Percentiles rank a stretch among this genome's conserved stretches.
phyloP scores from a whole-genome alignment of 2,797 vertebrate species.

The Hemitrygon akajei region DNA sequence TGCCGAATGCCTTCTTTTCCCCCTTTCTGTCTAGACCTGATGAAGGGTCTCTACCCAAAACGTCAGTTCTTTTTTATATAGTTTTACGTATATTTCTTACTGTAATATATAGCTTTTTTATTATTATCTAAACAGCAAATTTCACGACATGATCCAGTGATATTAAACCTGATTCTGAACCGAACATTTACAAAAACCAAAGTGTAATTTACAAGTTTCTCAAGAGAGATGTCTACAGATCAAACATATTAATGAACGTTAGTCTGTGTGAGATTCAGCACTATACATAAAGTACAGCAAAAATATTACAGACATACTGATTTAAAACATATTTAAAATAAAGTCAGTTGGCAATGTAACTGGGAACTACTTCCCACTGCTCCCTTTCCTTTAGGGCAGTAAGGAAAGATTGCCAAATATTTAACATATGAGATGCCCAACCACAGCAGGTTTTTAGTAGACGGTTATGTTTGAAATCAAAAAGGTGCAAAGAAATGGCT shows the following conservation, averaged over 20 bases:
- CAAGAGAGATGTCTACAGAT: neutral
- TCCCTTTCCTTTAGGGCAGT: conserved; percentile 44
- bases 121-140: too few species aligned
- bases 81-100: too few species aligned
- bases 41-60: too few species aligned
- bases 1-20: too few species aligned
- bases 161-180: too few species aligned
- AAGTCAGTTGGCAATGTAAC: conserved; percentile 18
- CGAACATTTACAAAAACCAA: neutral
- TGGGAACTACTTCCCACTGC: conserved; percentile 41
- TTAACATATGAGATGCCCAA: conserved; percentile 44
- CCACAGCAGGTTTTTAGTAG: conserved; percentile 41
- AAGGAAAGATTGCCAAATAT: conserved; percentile 42
- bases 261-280: neutral
- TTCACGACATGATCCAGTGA: too few species aligned
- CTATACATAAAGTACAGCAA: conserved; percentile 10
- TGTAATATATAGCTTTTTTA: too few species aligned
- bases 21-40: too few species aligned
- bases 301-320: conserved; percentile 20
- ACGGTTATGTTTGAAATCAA: conserved; percentile 35
- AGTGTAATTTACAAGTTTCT: conserved; percentile 7
- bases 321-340: conserved; percentile 30
- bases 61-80: too few species aligned
- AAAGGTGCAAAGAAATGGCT: conserved; percentile 34
- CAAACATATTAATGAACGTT: neutral